Evolutionary conservation across 2,797 vertebrate genomes (phyloP).

Genomic region (Melanotaenia boesemani): DNA sequence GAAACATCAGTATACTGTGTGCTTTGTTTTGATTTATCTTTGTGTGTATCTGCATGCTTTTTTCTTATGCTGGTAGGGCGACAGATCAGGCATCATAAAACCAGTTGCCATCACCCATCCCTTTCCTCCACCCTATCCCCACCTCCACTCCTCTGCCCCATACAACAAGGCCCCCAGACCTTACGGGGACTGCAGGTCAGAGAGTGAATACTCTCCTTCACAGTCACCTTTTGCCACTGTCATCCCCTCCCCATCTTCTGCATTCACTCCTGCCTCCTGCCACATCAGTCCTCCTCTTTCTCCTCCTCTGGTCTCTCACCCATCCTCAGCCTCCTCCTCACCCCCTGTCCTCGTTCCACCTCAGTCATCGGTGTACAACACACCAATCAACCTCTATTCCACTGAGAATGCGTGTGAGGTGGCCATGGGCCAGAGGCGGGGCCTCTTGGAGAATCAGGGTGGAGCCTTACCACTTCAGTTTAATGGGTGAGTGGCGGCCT

Average conservation of each 20-base stretch:
- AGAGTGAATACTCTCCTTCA: conserved; percentile 50
- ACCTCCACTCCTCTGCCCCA: conserved; percentile 68
- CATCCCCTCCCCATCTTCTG: conserved; percentile 94
- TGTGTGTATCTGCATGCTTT: conserved; percentile 80
- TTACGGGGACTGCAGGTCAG: conserved; percentile 80
- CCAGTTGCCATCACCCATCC: conserved; percentile 92
- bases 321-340: conserved; percentile 75
- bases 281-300: conserved; percentile 77
- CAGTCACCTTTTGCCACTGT: conserved; percentile 84
- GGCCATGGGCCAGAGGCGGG: conserved; percentile 93
- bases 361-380: conserved; percentile 89
- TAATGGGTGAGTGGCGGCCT: conserved; percentile 91
- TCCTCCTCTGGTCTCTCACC: conserved; percentile 84
- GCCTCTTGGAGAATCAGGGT: conserved; percentile 89
- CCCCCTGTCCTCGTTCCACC: conserved; percentile 86
- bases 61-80: conserved; percentile 81
- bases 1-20: conserved; percentile 57
- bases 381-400: conserved; percentile 87
- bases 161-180: conserved; percentile 92
- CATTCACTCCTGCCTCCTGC: conserved; percentile 92
- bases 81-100: conserved; percentile 93
- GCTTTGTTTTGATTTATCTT: conserved; percentile 64
- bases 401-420: conserved; percentile 88
- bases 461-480: conserved; percentile 85
- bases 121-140: conserved; percentile 74